Conservation (phyloP, 2,113 vertebrate genomes). For the Zonotrichia leucophrys region DNA sequence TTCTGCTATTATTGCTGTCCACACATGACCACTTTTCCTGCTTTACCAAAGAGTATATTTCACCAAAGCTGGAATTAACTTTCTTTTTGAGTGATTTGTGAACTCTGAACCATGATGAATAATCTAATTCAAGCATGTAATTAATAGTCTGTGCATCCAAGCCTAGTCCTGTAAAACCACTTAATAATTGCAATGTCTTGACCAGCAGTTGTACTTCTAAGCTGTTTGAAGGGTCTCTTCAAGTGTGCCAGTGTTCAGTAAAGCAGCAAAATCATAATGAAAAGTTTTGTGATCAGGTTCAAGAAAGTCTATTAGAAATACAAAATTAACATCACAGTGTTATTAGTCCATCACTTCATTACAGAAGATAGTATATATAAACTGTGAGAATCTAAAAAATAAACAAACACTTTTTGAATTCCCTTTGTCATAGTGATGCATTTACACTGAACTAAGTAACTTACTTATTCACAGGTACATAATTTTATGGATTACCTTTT, state of each 20-base stretch:
- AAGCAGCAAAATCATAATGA: neutral
- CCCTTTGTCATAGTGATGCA: neutral
- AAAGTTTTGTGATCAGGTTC: neutral
- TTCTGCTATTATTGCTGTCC: neutral
- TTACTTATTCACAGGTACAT: neutral
- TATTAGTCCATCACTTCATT: neutral
- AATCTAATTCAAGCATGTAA: neutral
- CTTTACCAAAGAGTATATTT: neutral
- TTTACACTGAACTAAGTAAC: neutral
- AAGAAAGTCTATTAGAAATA: neutral
- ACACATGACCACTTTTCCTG: neutral
- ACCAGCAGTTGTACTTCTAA: neutral
- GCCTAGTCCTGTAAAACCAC: neutral
- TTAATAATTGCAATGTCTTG: neutral
- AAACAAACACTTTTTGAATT: neutral
- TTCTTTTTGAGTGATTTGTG: neutral
- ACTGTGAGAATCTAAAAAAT: neutral
- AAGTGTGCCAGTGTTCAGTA: neutral
- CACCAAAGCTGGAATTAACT: neutral
- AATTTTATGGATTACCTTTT: neutral
- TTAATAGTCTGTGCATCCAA: neutral
- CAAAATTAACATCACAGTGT: neutral
- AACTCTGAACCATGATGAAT: neutral
- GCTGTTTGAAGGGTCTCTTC: neutral
- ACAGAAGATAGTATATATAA: neutral